phyloP scores from a whole-genome alignment of 2,888 invertebrate genomes.

The Yponomeuta malinellus region DNA sequence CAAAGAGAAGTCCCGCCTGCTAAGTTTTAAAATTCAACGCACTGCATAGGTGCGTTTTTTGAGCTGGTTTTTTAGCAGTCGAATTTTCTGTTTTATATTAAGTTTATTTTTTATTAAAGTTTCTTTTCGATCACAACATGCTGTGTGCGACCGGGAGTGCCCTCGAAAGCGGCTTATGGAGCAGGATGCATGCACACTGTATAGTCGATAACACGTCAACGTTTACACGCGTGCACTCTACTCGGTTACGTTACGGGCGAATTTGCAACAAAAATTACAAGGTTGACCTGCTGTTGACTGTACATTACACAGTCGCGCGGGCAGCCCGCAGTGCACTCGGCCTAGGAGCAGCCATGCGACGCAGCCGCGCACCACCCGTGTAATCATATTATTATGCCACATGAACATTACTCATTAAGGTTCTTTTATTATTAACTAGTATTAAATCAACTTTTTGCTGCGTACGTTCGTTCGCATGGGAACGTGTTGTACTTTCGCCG shows the following conservation, averaged over 20 bases:
- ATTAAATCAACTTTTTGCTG: slow-evolving; percentile 42
- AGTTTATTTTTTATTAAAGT: not conserved
- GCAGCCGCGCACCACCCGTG: slow-evolving; percentile 25
- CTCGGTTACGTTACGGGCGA: too few species aligned
- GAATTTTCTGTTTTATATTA: too few species aligned
- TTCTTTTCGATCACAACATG: not conserved
- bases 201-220: not conserved
- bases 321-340: not conserved
- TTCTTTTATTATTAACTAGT: slow-evolving; percentile 33
- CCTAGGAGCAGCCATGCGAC: slow-evolving; percentile 29
- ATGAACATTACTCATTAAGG: slow-evolving; percentile 25
- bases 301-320: not conserved
- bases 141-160: slow-evolving; percentile 6
- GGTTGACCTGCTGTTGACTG: not conserved
- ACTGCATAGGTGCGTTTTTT: too few species aligned
- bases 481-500: slow-evolving; percentile 65
- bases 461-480: slow-evolving; percentile 45
- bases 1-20: too few species aligned
- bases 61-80: too few species aligned
- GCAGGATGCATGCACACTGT: not conserved
- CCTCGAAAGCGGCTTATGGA: not conserved
- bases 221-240: too few species aligned
- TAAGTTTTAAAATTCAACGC: too few species aligned
- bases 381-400: slow-evolving; percentile 31
- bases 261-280: too few species aligned